A percentile compares a stretch with the other conserved stretches of the same genome.
Conservation (phyloP, 2,113 vertebrate genomes). For the Silurus asotus region DNA sequence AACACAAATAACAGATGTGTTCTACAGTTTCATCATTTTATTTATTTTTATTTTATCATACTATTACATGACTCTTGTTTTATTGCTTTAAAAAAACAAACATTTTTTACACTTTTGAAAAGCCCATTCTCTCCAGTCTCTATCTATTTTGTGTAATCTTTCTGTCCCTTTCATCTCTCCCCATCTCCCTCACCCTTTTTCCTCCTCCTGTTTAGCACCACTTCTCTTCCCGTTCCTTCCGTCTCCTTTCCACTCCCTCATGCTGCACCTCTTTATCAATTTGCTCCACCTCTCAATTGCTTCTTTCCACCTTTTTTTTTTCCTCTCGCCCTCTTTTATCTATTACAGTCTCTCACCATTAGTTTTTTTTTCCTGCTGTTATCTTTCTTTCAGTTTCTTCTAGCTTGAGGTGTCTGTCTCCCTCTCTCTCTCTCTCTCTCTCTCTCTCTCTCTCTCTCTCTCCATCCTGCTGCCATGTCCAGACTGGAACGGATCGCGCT, state of each 20-base stretch:
- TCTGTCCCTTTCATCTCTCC: not conserved
- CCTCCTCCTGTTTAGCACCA: not conserved
- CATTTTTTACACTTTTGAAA: no score
- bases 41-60: not conserved
- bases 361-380: not conserved
- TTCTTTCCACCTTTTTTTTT: not conserved
- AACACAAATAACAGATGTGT: not conserved
- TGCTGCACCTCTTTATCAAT: slow-evolving; percentile 8
- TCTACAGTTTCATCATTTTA: not conserved
- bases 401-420: not conserved
- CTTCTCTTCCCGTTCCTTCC: not conserved
- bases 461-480: slow-evolving; percentile 1
- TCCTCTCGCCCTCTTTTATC: not conserved
- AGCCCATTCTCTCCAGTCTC: no score
- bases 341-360: slow-evolving; percentile 9
- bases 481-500: slow-evolving; percentile 6
- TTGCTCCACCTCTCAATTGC: not conserved
- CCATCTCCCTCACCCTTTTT: not conserved
- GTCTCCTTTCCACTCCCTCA: not conserved
- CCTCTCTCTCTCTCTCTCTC: not conserved
- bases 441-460: not conserved
- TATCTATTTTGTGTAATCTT: no score
- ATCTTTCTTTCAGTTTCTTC: slow-evolving; percentile 17
- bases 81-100: no score
- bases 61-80: no score